These are phyloP conservation scores for Fregata magnificens DNA, from an alignment of 2,113 vertebrate species.

Conservation along the genomic window DNA sequence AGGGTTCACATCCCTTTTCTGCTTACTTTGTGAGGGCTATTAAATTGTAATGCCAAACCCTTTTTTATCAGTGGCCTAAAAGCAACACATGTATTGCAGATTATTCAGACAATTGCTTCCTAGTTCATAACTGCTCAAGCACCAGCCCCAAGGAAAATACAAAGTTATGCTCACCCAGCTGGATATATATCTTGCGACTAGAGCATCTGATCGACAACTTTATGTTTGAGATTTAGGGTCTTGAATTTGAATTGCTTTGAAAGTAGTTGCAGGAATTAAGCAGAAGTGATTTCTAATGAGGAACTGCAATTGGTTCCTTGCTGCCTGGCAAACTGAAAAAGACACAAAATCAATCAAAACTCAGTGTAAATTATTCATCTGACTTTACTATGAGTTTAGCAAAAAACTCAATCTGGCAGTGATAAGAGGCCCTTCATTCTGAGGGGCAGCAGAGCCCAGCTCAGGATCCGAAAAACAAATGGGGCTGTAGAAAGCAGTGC, in stretches of 20 bases:
- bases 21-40: background rate
- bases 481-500: background rate
- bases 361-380: background rate
- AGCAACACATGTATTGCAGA: background rate
- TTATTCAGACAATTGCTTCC: background rate
- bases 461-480: background rate
- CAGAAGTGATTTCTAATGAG: constrained; percentile 15
- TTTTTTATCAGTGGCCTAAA: background rate
- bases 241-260: background rate
- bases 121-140: background rate
- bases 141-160: background rate
- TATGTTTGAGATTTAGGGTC: background rate
- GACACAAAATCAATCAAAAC: constrained; percentile 46
- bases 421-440: background rate
- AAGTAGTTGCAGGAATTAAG: background rate
- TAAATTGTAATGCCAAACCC: background rate
- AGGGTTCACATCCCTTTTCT: background rate
- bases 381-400: background rate
- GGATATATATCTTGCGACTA: background rate
- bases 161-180: background rate
- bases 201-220: background rate
- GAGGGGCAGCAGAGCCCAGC: background rate
- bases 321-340: background rate
- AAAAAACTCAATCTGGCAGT: background rate
- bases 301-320: background rate